Evolutionary conservation across 2,113 vertebrate species (phyloP).

Genomic region (Erpornis zantholeuca): DNA sequence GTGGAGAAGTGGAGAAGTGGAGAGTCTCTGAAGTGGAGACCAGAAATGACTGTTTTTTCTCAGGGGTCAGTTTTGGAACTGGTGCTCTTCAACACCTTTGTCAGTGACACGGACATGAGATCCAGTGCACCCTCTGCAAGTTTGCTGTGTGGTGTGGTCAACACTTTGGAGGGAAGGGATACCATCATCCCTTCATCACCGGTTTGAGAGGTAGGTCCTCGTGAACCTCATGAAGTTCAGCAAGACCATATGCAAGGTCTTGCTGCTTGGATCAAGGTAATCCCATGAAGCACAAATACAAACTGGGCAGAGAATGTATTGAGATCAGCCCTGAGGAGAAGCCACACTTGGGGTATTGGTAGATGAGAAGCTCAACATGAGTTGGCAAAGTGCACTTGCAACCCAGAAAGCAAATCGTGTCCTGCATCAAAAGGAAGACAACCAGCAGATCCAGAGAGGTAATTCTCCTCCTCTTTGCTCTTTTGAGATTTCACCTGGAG

Average conservation of each 20-base stretch:
- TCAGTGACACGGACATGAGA: neutral
- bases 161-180: neutral
- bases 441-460: neutral
- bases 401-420: neutral
- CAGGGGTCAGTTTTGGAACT: neutral
- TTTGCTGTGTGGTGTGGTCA: neutral
- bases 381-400: neutral
- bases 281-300: neutral
- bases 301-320: neutral
- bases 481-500: neutral
- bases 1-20: too few species aligned
- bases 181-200: too few species aligned
- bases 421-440: neutral
- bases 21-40: neutral
- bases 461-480: neutral
- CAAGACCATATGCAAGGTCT: neutral
- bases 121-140: neutral
- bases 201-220: neutral
- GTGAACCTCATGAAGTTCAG: neutral
- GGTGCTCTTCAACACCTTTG: neutral
- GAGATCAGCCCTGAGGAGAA: neutral
- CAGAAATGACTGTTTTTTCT: neutral
- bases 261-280: neutral
- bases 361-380: neutral
- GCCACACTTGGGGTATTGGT: accelerated